Evolutionary conservation across 2,113 vertebrate species (phyloP).

Genomic region (Edolisoma coerulescens): DNA sequence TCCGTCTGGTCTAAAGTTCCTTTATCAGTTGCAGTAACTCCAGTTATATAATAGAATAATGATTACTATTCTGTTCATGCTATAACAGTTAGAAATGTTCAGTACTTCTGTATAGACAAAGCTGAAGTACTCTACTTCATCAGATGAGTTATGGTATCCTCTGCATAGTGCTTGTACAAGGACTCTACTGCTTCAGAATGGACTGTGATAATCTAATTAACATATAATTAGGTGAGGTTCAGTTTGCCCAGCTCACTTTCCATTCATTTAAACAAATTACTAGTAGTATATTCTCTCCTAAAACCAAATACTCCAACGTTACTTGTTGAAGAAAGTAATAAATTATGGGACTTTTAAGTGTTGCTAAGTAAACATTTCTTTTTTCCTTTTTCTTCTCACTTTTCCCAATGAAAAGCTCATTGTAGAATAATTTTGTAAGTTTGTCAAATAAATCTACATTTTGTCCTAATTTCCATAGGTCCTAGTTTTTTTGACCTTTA

Average conservation of each 20-base stretch:
- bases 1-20: neutral
- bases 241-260: neutral
- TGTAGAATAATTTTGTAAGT: neutral
- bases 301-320: neutral
- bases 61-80: neutral
- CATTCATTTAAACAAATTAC: neutral
- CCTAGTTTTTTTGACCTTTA: neutral
- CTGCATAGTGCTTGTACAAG: neutral
- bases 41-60: neutral
- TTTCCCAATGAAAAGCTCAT: neutral
- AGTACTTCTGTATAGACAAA: neutral
- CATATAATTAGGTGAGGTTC: neutral
- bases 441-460: neutral
- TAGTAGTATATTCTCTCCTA: neutral
- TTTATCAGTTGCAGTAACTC: neutral
- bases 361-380: neutral
- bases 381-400: neutral
- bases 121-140: neutral
- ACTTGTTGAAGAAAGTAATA: neutral
- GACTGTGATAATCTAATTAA: neutral
- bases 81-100: neutral
- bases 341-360: neutral
- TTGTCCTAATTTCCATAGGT: neutral
- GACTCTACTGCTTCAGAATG: neutral
- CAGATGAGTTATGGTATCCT: neutral